Base-by-base conservation (phyloP, 2,888 invertebrate genomes). In the Drosophila phalerata region DNA sequence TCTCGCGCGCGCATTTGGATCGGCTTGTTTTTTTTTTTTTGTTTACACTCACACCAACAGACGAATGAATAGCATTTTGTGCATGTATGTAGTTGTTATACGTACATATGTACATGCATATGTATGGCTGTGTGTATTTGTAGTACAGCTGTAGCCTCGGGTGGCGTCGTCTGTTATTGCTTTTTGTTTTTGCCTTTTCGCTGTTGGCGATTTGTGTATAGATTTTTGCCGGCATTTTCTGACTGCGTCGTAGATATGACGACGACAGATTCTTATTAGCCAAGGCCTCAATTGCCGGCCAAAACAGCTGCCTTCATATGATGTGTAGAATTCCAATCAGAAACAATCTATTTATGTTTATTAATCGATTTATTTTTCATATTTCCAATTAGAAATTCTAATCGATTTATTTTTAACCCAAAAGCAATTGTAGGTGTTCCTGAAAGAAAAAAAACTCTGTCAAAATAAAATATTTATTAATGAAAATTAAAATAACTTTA, bases 1-100 rank as follows among this genome's bases (percentile, higher is more conserved):
- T 47, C 58, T 68, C 62, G 60, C 70, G 53, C 63, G 47, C 63
- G 47, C 67, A 84, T 81, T 84, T 84, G 89, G 89, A 86, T 81
- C 85, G 84, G 78, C 81, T 71, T n/a, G n/a, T n/a, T n/a, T n/a
- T n/a, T n/a, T n/a, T n/a, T n/a, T n/a, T 77, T 85, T 85, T 85
- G 89, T 85, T 85, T 88, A 89, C 88, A 72, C 84, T 85, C 79
- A 84, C 69, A 81, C 85, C 69, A 75, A 51, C 37, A 37, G 37
- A 30, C 45, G 40, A n/a, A 34, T n/a, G 6, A 30, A 38, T 30
- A 56, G 19, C 25, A 34, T 19, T 47, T 10, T 25, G 42, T 55
- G 22, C 40, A 15, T 57, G 38, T 61, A 10, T 60, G 38, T 61
- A 10, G 56, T 8, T 56, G 11, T 53, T 43, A 15, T 40, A 25